A percentile compares a stretch with the other conserved stretches of the same genome.
Evolutionary conservation across 1,140 invertebrate genomes (phyloP).

Genomic region (Anthonomus grandis): DNA sequence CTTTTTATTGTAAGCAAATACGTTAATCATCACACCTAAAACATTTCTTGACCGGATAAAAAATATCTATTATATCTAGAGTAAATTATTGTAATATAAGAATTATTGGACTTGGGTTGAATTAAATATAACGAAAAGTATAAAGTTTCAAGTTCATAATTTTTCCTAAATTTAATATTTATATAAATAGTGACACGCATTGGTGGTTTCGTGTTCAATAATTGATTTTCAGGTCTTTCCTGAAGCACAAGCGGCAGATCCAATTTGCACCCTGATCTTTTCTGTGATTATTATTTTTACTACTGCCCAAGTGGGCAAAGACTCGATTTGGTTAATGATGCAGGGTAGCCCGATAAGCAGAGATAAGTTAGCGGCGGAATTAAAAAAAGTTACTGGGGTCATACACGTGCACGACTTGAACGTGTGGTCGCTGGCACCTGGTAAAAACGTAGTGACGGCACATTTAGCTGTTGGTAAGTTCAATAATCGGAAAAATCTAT

Average conservation of each 20-base stretch:
- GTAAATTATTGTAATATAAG: too few relatives aligned
- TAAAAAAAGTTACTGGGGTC: constrained; percentile 64
- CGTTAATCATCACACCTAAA: too few relatives aligned
- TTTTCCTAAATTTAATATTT: too few relatives aligned
- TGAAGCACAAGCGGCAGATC: constrained; percentile 75
- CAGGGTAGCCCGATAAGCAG: constrained; percentile 73
- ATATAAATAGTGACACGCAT: too few relatives aligned
- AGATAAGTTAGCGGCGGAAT: constrained; percentile 50
- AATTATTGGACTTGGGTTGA: too few relatives aligned
- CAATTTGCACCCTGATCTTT: constrained; percentile 87
- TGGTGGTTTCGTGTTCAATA: too few relatives aligned
- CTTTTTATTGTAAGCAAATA: too few relatives aligned
- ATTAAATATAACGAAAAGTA: too few relatives aligned
- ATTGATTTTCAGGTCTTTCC: constrained; percentile 58
- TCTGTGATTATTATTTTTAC: constrained; percentile 79
- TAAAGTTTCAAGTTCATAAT: too few relatives aligned
- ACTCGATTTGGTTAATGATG: constrained; percentile 74
- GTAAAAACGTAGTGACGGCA: constrained; percentile 65
- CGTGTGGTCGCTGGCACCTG: constrained; percentile 76
- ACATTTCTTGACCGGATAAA: too few relatives aligned
- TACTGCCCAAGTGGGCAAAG: constrained; percentile 70
- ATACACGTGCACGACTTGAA: constrained; percentile 74
- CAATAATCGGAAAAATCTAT: background rate
- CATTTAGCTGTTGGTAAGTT: constrained; percentile 72
- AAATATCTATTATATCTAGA: too few relatives aligned